phyloP scores from a whole-genome alignment of 1,140 invertebrate species.

The Pemphigus obesinymphae region DNA sequence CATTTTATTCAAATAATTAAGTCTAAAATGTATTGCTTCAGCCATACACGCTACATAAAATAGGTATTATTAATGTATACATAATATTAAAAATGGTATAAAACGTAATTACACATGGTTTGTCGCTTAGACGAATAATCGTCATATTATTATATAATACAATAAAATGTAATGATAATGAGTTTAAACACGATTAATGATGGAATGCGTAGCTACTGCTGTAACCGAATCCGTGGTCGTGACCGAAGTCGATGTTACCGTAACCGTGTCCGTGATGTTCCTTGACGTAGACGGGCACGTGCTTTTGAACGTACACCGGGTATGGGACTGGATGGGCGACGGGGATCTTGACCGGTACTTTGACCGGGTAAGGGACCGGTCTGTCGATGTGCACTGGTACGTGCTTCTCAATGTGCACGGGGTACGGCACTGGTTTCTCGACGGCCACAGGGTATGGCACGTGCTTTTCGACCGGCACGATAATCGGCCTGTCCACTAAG shows the following conservation, averaged over 20 bases:
- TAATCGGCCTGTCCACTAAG: constrained; percentile 38
- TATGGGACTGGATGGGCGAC: constrained; percentile 45
- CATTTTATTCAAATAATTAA: neutral
- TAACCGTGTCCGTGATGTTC: constrained; percentile 55
- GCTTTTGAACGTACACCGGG: constrained; percentile 45
- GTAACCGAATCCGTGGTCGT: constrained; percentile 25
- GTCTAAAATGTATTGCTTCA: too few species aligned
- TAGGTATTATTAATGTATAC: neutral
- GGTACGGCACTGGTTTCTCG: constrained; percentile 43
- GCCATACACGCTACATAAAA: too few species aligned
- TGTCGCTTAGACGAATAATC: too few species aligned
- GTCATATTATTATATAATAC: too few species aligned
- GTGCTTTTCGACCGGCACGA: constrained; percentile 43
- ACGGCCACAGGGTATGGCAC: constrained; percentile 40
- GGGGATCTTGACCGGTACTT: constrained; percentile 50
- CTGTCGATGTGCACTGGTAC: constrained; percentile 44
- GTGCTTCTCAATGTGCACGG: constrained; percentile 45
- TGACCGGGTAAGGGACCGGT: constrained; percentile 49
- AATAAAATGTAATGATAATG: neutral
- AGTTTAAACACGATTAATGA: neutral
- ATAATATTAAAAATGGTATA: neutral
- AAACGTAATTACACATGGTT: neutral
- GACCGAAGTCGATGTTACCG: constrained; percentile 16
- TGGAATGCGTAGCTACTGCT: constrained; percentile 24
- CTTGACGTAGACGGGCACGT: constrained; percentile 54